phyloP scores from a whole-genome alignment of 2,113 vertebrate genomes.

The Cephalopholis sonnerati region DNA sequence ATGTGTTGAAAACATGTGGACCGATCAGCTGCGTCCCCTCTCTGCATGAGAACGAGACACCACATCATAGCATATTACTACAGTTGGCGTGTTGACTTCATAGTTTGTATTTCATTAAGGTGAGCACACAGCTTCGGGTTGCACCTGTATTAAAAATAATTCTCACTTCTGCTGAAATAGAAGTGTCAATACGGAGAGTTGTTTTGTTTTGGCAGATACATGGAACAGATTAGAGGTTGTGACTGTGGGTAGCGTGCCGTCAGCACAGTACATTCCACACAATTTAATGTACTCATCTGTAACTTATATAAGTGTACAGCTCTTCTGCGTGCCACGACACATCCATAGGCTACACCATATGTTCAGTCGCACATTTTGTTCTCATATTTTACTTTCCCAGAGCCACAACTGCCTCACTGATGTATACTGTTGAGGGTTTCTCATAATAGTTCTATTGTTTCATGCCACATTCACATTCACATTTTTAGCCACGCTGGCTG shows the following conservation, averaged over 20 bases:
- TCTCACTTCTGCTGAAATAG: no score
- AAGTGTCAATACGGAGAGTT: no score
- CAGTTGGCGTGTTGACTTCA: no score
- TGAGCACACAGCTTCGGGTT: no score
- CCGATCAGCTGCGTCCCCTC: no score
- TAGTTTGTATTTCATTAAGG: no score
- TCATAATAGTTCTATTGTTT: not conserved
- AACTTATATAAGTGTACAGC: not conserved
- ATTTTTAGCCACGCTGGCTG: not conserved
- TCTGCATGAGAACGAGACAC: no score
- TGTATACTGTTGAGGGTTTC: not conserved
- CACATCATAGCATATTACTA: no score
- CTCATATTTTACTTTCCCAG: no score
- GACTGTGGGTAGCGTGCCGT: not conserved
- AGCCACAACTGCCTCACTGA: not conserved
- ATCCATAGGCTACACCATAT: not conserved
- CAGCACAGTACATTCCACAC: not conserved
- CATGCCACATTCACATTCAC: not conserved
- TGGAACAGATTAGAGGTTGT: not conserved
- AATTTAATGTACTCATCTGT: not conserved
- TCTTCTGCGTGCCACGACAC: not conserved
- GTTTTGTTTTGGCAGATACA: not conserved
- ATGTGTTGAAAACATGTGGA: no score
- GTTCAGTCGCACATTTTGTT: not conserved
- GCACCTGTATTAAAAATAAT: no score